These are phyloP conservation scores for Merluccius polli DNA, from an alignment of 2,797 vertebrate species.

Conservation along the genomic window DNA sequence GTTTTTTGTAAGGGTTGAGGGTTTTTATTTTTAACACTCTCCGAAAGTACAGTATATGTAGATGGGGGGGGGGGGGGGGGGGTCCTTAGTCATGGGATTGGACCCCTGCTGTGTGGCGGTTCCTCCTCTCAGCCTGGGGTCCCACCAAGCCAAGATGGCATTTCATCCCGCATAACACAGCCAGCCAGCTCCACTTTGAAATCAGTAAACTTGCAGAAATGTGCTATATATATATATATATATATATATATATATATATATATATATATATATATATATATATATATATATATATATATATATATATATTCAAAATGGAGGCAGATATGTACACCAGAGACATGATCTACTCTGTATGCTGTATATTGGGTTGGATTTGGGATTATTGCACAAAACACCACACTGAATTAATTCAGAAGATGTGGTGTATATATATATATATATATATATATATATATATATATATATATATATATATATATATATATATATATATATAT, in stretches of 20 bases:
- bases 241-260: no score
- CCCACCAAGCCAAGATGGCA: not conserved
- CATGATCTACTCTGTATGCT: no score
- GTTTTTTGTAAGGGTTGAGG: no score
- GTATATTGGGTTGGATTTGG: not conserved
- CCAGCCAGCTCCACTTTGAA: not conserved
- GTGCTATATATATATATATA: not conserved
- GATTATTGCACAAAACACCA: not conserved
- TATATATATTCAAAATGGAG: not conserved
- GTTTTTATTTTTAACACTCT: constrained; percentile 37
- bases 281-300: not conserved
- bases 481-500: no score
- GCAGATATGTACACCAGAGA: not conserved
- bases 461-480: no score
- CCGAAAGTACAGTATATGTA: constrained; percentile 54
- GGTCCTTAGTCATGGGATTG: constrained; percentile 62
- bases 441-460: no score
- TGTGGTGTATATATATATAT: no score
- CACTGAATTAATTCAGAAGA: no score
- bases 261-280: no score
- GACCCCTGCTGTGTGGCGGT: constrained; percentile 61
- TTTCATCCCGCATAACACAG: not conserved
- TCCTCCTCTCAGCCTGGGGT: constrained; percentile 61
- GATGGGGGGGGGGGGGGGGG: constrained; percentile 55
- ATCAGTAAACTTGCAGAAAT: not conserved